Evolutionary conservation across 2,888 invertebrate genomes (phyloP).

Genomic region (Melolontha melolontha): DNA sequence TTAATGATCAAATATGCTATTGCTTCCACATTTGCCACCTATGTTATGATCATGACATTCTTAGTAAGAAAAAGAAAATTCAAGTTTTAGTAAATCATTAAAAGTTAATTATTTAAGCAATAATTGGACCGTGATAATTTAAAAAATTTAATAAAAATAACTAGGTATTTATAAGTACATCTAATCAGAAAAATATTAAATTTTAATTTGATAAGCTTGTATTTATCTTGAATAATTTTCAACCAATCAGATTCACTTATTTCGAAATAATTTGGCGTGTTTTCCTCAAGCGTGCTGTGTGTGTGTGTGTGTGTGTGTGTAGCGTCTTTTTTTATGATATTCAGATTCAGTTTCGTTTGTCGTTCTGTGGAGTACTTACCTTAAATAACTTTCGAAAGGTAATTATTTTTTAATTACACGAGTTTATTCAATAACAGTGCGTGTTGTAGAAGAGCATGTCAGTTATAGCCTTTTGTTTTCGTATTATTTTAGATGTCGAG

Average conservation of each 20-base stretch:
- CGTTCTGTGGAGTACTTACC: not conserved
- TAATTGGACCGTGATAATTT: no score
- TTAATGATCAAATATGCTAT: no score
- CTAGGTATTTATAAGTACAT: no score
- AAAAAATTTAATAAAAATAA: no score
- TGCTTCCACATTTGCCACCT: no score
- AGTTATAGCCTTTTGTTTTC: slow-evolving; percentile 24
- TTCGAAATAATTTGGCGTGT: slow-evolving; percentile 48
- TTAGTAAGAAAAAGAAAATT: no score
- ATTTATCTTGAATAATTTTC: slow-evolving; percentile 8
- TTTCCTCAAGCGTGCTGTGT: slow-evolving; percentile 45
- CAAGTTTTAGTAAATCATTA: no score
- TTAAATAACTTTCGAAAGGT: slow-evolving; percentile 20
- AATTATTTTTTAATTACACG: slow-evolving; percentile 4
- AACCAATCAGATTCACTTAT: slow-evolving; percentile 42
- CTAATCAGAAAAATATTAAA: no score
- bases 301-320: slow-evolving; percentile 17
- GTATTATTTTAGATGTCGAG: slow-evolving; percentile 41
- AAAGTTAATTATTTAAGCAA: no score
- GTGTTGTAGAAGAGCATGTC: not conserved
- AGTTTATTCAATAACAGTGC: not conserved
- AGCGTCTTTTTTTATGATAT: slow-evolving; percentile 43
- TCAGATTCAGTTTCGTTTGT: slow-evolving; percentile 11
- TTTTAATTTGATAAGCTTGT: no score
- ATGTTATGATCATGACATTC: no score